A percentile compares a stretch with the other conserved stretches of the same genome.
phyloP scores from a whole-genome alignment of 35 echinoderm and acorn worm genomes.

The Apostichopus parvimensis region DNA sequence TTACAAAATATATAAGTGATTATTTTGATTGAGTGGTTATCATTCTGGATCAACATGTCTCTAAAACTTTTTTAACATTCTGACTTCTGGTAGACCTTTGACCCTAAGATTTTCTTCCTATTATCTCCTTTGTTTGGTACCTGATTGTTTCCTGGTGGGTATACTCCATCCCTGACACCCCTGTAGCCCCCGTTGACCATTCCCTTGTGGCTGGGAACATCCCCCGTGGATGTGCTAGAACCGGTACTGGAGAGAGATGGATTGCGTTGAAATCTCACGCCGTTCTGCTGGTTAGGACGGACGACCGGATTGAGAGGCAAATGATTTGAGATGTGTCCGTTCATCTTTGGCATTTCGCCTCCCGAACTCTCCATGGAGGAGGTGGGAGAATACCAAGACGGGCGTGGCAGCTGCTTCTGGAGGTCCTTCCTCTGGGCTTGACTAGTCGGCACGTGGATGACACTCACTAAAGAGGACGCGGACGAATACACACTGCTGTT shows the following conservation, averaged over 20 bases:
- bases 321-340: conserved; percentile 45
- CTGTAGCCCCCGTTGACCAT: conserved; percentile 63
- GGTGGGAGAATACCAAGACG: conserved; percentile 43
- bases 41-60: too few species aligned
- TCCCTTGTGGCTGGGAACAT: conserved; percentile 4
- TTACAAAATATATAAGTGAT: too few species aligned
- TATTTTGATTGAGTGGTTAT: too few species aligned
- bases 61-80: conserved; percentile 37
- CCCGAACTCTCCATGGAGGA: conserved; percentile 38
- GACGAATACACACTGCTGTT: conserved; percentile 90
- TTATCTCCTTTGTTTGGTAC: conserved; percentile 19
- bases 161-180: background rate
- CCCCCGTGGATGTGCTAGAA: conserved; percentile 3
- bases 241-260: conserved; percentile 46
- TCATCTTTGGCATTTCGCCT: conserved; percentile 17
- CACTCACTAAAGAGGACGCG: conserved; percentile 87
- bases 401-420: background rate
- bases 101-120: conserved; percentile 40
- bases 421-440: conserved; percentile 19
- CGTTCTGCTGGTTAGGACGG: background rate
- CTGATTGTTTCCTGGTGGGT: conserved; percentile 25
- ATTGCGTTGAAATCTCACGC: conserved; percentile 37
- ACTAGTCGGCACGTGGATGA: conserved; percentile 74
- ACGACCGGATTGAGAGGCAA: background rate
- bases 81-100: conserved; percentile 58